Evolutionary conservation across 2,113 vertebrate genomes (phyloP).

Genomic region (Boulengeromyrus knoepffleri): DNA sequence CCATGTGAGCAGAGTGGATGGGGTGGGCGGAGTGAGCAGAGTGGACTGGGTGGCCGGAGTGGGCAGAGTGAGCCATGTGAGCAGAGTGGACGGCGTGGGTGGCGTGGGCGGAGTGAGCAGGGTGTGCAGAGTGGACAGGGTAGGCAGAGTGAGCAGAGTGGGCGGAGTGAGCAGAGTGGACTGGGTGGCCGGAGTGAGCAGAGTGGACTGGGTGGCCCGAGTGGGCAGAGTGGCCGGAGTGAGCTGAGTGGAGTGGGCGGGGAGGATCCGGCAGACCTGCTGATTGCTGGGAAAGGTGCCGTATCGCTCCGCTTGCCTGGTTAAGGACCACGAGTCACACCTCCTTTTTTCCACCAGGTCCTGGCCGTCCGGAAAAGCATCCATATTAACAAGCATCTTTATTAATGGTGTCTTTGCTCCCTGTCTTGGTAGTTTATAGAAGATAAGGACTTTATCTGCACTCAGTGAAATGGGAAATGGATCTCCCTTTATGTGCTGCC

Average conservation of each 20-base stretch:
- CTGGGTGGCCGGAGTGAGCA: background rate
- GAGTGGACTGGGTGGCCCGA: background rate
- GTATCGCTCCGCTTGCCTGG: conserved; percentile 28
- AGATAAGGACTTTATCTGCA: background rate
- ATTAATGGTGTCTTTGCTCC: background rate
- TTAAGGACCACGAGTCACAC: background rate
- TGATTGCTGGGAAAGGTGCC: conserved; percentile 18
- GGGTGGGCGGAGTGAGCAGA: too few relatives aligned
- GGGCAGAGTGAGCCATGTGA: background rate
- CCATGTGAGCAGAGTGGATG: background rate
- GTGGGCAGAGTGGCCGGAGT: background rate
- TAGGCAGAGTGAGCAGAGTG: background rate
- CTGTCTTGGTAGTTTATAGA: background rate
- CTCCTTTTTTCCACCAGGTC: background rate
- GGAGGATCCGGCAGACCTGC: background rate
- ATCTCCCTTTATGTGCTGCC: background rate
- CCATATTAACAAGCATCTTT: background rate
- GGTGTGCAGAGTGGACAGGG: background rate
- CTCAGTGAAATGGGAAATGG: background rate
- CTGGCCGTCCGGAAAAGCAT: background rate
- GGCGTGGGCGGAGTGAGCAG: too few relatives aligned
- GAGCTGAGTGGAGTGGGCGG: background rate
- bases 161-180: background rate
- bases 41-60: too few relatives aligned
- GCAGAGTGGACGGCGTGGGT: too few relatives aligned